Evolutionary conservation across 2,113 vertebrate genomes (phyloP).

Genomic region (Genyomyrus donnyi): DNA sequence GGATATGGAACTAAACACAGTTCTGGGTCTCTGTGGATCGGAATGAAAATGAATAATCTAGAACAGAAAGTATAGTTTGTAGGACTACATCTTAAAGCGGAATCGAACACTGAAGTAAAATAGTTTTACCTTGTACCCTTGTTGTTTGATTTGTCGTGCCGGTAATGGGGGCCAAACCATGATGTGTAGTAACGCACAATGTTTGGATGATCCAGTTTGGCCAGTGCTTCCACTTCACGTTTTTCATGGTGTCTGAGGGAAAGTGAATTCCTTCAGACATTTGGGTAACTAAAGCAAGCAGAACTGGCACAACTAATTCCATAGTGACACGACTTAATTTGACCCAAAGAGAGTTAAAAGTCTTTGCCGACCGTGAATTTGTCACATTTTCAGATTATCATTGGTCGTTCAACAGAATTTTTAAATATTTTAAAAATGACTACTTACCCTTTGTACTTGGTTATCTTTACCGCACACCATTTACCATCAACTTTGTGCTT

Average conservation of each 20-base stretch:
- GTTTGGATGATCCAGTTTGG: slow-evolving; percentile 18
- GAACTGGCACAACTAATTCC: neutral
- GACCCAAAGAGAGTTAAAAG: neutral
- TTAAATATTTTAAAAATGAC: neutral
- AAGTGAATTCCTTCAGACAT: neutral
- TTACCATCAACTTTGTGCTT: slow-evolving; percentile 9
- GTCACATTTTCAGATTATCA: neutral
- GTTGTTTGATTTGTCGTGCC: neutral
- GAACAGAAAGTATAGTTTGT: neutral
- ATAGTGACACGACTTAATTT: neutral
- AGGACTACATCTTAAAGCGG: neutral
- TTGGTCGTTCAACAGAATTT: neutral
- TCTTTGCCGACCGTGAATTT: neutral
- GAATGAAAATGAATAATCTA: neutral
- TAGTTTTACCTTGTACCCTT: neutral
- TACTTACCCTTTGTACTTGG: slow-evolving; percentile 14
- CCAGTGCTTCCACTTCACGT: slow-evolving; percentile 28
- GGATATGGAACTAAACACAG: neutral
- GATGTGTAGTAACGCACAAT: slow-evolving; percentile 31
- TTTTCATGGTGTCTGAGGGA: slow-evolving; percentile 3
- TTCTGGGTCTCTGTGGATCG: neutral
- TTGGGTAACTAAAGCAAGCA: neutral
- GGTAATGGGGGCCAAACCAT: neutral
- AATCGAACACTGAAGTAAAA: neutral
- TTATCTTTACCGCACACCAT: slow-evolving; percentile 31